phyloP scores from a whole-genome alignment of 2,888 invertebrate species.

The Tachina lurida region DNA sequence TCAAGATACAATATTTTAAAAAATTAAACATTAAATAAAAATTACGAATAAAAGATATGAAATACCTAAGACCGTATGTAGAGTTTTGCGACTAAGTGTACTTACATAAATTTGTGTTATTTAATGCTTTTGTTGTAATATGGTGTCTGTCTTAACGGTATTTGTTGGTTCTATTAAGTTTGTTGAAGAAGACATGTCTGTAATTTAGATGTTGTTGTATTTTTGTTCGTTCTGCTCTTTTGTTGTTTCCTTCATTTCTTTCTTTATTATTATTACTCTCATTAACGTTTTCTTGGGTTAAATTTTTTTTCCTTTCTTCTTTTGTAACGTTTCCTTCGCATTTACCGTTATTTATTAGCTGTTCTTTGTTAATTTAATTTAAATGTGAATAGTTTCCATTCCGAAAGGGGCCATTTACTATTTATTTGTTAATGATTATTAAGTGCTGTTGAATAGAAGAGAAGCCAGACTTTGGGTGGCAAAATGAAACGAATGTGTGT shows the following conservation, averaged over 20 bases:
- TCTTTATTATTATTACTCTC: neutral
- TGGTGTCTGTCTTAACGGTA: slow-evolving; percentile 57
- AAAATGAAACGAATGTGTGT: neutral
- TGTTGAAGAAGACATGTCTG: slow-evolving; percentile 41
- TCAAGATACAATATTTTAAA: too few relatives aligned
- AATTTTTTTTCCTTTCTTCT: slow-evolving; percentile 45
- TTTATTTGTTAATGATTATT: slow-evolving; percentile 28
- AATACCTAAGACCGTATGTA: too few relatives aligned
- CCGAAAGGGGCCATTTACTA: slow-evolving; percentile 37
- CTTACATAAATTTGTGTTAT: slow-evolving; percentile 3
- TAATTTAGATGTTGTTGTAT: slow-evolving; percentile 49
- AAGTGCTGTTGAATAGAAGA: slow-evolving; percentile 14
- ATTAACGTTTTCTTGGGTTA: slow-evolving; percentile 4
- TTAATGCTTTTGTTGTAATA: slow-evolving; percentile 56
- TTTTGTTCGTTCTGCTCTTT: neutral
- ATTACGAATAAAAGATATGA: too few relatives aligned
- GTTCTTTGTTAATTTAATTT: slow-evolving; percentile 58
- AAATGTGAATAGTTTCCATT: slow-evolving; percentile 46
- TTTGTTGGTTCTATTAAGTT: slow-evolving; percentile 56
- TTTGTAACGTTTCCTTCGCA: slow-evolving; percentile 57
- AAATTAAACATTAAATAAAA: too few relatives aligned
- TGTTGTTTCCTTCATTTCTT: slow-evolving; percentile 32
- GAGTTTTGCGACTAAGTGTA: too few relatives aligned
- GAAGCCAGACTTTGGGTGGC: slow-evolving; percentile 26
- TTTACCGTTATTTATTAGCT: slow-evolving; percentile 63